Evolutionary conservation across 2,797 vertebrate species (phyloP), one percentile per base, ranked within the genome.

Genomic region (Syngnathus acus): DNA sequence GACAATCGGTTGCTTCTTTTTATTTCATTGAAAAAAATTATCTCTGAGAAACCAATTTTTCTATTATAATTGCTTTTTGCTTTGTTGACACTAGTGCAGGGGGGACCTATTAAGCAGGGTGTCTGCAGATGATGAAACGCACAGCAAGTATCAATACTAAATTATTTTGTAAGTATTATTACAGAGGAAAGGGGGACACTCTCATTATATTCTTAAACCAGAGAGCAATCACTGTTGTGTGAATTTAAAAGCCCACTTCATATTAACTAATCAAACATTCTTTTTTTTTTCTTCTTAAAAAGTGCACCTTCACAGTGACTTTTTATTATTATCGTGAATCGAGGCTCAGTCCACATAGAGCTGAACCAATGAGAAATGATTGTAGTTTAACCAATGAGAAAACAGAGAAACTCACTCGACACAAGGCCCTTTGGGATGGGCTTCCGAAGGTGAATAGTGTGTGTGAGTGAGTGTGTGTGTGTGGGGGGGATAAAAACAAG

Each of bases 31-130:
- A 60, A 50, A 76, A 73, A 62, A 50, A 68, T 84, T 85, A 70
- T 69, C 84, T 86, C 75, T 71, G n/a, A 64, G 48, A 69, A 84
- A 77, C 68, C 83, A 81, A 75, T 84, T 83, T 75, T 80, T 78
- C 53, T 69, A 75, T 74, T 74, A 81, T 73, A 85, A 86, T 84
- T 87, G 74, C 78, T 67, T 70, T 71, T 82, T 73, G 73, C 66
- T 79, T 79, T 82, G 83, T 82, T 78, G 78, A 80, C 72, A 69
- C 81, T 79, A 76, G 78, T 78, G 81, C 78, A 47, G 43, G 45
- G 43, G 69, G 72, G 68, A 72, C 50, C 73, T 66, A 67, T 71
- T 70, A 75, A 80, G 64, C 57, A 50, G 64, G 69, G 69, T 16
- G 50, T 50, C 14, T 0, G 58, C 65, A 72, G 68, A 79, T 81